Base-by-base conservation (phyloP, 2,888 invertebrate genomes). In the Drosophila flavopinicola region DNA sequence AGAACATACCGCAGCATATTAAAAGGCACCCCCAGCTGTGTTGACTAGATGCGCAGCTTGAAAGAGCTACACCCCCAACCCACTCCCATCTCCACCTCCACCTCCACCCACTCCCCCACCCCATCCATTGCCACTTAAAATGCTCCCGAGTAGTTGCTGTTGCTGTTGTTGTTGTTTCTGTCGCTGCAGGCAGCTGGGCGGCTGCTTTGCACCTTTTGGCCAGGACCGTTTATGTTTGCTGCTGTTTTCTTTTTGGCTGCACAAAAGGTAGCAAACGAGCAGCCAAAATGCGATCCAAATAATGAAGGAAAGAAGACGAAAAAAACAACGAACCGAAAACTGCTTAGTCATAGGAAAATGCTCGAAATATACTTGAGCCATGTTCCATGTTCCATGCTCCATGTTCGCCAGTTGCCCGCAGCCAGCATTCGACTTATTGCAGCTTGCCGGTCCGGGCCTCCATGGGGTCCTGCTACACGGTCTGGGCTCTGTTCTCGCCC, bases 271-370 rank as follows among this genome's bases (percentile, higher is more conserved):
- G 76, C 68, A 75, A 76, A 54, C 73, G 77, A 71, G 76, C 65
- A 58, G 38, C 59, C 51, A 49, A 77, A 66, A 72, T 53, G 67
- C 51, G 66, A 56, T 61, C 41, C 41, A 41, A 39, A 51, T 41
- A 51, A 47, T 15, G 24, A 10, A 30, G 4, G n/a, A 20, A 11
- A 2, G 4, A 44, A 7, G 11, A 17, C 6, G 32, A 24, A 38
- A 25, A 41, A 6, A 10, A 17, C 25, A 38, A 35, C 24, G 7
- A 23, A 17, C 17, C 42, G 9, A 44, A 66, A 76, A 75, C 75
- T 75, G 76, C 87, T 87, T 87, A 87, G 86, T 84, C 88, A 85
- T 78, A 83, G 74, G 60, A 87, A 87, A 83, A 85, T 71, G 70
- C 56, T 65, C 56, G 49, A 65, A 67, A 77, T 80, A 77, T 59